Evolutionary conservation across 2,113 vertebrate genomes (phyloP), one percentile per base, ranked within the genome.

Genomic region (Aythya baeri): DNA sequence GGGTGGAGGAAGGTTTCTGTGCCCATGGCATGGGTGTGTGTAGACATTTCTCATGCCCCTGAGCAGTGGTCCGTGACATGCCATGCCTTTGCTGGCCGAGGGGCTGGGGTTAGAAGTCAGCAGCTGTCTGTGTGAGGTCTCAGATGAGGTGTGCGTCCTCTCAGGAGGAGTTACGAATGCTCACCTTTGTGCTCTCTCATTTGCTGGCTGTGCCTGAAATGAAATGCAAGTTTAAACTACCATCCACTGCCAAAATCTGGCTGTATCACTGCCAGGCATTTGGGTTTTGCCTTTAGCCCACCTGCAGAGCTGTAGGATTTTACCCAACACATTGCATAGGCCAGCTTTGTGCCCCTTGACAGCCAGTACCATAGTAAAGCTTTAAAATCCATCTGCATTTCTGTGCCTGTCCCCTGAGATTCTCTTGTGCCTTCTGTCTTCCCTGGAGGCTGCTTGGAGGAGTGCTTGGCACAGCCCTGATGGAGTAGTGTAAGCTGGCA

Each of bases 141-240:
- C 61, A 73, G 2, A 31, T 25, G 36, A 50, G 46, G 18, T 77
- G 7, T 0, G 0, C 6, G 3, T 12, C 11, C 29, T 79, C 18
- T 8, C 6, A 46, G 21, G 21, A 57, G n/a, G 38, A n/a, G 32
- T 44, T 71, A 44, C 36, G 32, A 17, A 29, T 3, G 11, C 32
- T 81, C 75, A 25, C 29, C 11, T 58, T 34, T 79, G 61, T 50
- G 38, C 8, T 70, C 8, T 63, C 29, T 59, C 54, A 4, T 43
- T 90, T 91, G 32, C 7, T 68, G n/a, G 5, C n/a, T 74, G 10
- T 17, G 52, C 63, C 46, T 68, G 61, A 82, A 38, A 23, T 32
- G 3, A 85, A 89, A 82, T 23, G 10, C 25, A 72, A 21, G 13
- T 82, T 91, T 57, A 34, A 57, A 6, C 1, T 16, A 32, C 27